Percentiles rank a stretch among this genome's conserved stretches.
Evolutionary conservation across 2,797 vertebrate genomes (phyloP).

Genomic region (Yasuhikotakia modesta): DNA sequence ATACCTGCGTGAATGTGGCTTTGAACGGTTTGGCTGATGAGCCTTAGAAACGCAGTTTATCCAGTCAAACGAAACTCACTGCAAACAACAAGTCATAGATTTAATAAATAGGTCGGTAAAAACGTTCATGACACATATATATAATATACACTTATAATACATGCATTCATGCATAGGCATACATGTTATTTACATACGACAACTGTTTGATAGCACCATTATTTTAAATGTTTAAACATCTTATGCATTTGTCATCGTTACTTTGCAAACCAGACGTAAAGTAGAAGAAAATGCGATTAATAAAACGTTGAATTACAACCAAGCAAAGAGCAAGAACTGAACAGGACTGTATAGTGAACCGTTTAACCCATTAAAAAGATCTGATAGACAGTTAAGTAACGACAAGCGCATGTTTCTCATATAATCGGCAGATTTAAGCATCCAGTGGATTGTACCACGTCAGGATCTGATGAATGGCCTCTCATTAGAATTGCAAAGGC

Average conservation of each 20-base stretch:
- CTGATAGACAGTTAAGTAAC: conserved; percentile 58
- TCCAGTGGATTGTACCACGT: conserved; percentile 55
- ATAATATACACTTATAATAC: too few species aligned
- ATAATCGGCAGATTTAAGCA: conserved; percentile 65
- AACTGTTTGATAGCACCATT: too few species aligned
- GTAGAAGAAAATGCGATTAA: conserved; percentile 35
- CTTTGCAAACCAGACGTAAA: conserved; percentile 11
- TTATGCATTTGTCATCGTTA: conserved; percentile 57
- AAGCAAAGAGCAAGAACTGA: background rate
- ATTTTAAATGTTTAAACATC: conserved; percentile 19
- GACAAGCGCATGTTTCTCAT: conserved; percentile 53
- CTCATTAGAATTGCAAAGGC: conserved; percentile 66
- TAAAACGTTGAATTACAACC: conserved; percentile 24
- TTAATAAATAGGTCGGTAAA: too few species aligned
- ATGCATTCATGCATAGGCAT: too few species aligned
- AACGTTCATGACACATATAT: too few species aligned
- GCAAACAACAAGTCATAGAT: background rate
- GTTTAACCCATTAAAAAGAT: background rate
- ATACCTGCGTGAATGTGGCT: conserved; percentile 23
- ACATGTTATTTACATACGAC: too few species aligned
- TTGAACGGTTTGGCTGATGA: conserved; percentile 13
- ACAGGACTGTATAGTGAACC: background rate
- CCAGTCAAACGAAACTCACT: background rate
- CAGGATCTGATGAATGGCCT: conserved; percentile 56
- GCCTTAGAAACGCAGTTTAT: background rate